A percentile compares a stretch with the other conserved stretches of the same genome.
These are phyloP conservation scores for Pterocles gutturalis DNA, from an alignment of 2,113 vertebrate species.

Conservation along the genomic window DNA sequence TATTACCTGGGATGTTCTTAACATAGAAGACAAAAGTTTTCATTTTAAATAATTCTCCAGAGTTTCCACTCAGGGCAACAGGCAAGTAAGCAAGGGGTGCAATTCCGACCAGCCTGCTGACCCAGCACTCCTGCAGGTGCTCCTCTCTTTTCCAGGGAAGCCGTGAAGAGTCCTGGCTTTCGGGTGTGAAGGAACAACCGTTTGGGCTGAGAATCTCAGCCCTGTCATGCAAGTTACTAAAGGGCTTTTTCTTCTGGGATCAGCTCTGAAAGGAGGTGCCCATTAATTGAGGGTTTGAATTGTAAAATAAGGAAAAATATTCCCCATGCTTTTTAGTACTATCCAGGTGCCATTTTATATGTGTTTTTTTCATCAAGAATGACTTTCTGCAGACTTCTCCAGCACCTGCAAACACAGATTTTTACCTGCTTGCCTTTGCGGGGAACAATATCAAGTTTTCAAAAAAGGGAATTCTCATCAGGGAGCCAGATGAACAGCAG, in stretches of 20 bases:
- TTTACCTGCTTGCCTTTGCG: rapidly evolving
- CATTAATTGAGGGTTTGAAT: background rate
- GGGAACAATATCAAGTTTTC: background rate
- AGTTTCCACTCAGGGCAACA: background rate
- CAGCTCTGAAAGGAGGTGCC: background rate
- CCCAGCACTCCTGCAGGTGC: background rate
- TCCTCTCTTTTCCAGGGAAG: background rate
- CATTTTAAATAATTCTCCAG: background rate
- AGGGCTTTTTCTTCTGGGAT: background rate
- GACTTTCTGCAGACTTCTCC: background rate
- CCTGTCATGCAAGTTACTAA: background rate
- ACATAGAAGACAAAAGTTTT: background rate
- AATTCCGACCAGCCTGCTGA: background rate
- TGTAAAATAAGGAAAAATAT: background rate
- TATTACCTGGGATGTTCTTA: background rate
- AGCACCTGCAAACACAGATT: background rate
- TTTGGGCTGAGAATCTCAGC: background rate
- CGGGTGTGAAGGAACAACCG: rapidly evolving
- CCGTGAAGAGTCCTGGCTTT: background rate
- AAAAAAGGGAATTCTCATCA: background rate
- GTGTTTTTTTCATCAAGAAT: background rate
- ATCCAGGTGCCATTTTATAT: background rate
- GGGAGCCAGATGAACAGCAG: background rate
- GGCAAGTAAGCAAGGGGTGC: background rate
- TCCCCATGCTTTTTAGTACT: background rate